Percentiles rank a stretch among this genome's conserved stretches.
Evolutionary conservation across 2,888 invertebrate species (phyloP).

Genomic region (Folsomia manolachei): DNA sequence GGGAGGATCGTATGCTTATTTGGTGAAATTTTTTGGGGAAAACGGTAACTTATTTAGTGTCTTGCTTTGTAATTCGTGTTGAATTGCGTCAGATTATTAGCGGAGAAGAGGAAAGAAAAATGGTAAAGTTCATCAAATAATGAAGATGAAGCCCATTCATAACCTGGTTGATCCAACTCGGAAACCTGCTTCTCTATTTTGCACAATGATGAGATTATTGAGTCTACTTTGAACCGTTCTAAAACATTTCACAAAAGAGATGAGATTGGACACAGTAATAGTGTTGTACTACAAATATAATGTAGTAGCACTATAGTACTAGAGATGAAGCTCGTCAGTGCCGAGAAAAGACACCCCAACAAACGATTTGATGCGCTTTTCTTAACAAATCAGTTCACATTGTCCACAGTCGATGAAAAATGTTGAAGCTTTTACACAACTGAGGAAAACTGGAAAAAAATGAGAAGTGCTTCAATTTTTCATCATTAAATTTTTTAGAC

Average conservation of each 20-base stretch:
- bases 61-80: background rate
- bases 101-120: background rate
- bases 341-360: too few relatives aligned
- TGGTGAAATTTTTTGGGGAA: too few relatives aligned
- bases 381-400: conserved; percentile 1
- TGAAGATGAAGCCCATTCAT: conserved; percentile 13
- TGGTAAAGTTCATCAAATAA: conserved; percentile 16
- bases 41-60: background rate
- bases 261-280: too few relatives aligned
- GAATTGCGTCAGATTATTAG: background rate
- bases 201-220: too few relatives aligned
- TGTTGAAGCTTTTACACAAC: background rate
- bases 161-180: too few relatives aligned
- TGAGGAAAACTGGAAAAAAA: background rate
- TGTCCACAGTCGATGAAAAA: background rate
- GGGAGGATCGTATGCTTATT: too few relatives aligned
- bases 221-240: too few relatives aligned
- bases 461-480: background rate
- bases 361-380: conserved; percentile 14
- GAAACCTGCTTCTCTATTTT: too few relatives aligned
- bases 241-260: too few relatives aligned
- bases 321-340: too few relatives aligned
- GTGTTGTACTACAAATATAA: too few relatives aligned
- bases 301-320: too few relatives aligned
- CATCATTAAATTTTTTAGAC: background rate